Evolutionary conservation across 2,797 vertebrate species (phyloP).

Genomic region (Atherinosoma microstoma): DNA sequence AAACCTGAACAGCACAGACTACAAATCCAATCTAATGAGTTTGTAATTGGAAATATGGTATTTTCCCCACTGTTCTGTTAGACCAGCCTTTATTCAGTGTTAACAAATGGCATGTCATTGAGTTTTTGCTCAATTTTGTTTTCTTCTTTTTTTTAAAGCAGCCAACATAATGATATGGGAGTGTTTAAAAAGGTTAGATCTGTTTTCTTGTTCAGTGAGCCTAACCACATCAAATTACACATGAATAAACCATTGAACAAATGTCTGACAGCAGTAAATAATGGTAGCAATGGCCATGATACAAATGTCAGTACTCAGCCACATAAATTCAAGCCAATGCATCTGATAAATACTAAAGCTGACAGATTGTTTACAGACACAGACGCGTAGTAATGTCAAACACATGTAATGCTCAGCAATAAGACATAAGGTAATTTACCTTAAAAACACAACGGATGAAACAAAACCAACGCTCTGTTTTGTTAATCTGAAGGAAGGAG

Average conservation of each 20-base stretch:
- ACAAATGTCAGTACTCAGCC: not conserved
- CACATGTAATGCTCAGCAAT: not conserved
- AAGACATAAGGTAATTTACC: not conserved
- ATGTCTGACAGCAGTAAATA: constrained; percentile 3
- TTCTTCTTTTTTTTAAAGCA: not conserved
- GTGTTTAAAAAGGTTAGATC: constrained; percentile 13
- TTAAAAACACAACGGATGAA: not conserved
- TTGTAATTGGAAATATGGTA: not conserved
- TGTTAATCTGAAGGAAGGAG: not conserved
- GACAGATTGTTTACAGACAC: not conserved
- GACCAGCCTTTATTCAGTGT: too few relatives aligned
- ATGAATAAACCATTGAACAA: not conserved
- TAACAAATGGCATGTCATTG: not conserved
- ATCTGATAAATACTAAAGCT: not conserved
- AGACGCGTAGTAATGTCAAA: too few relatives aligned
- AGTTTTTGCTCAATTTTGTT: not conserved
- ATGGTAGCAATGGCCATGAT: not conserved
- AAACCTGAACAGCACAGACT: not conserved
- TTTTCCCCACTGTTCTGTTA: not conserved
- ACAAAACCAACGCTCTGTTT: not conserved
- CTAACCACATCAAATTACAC: constrained; percentile 19
- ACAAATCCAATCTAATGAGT: not conserved
- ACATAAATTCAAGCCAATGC: not conserved
- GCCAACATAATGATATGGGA: not conserved
- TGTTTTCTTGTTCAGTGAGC: constrained; percentile 11